These are phyloP conservation scores for Epinephelus fuscoguttatus DNA, from an alignment of 2,113 vertebrate species.

Conservation along the genomic window DNA sequence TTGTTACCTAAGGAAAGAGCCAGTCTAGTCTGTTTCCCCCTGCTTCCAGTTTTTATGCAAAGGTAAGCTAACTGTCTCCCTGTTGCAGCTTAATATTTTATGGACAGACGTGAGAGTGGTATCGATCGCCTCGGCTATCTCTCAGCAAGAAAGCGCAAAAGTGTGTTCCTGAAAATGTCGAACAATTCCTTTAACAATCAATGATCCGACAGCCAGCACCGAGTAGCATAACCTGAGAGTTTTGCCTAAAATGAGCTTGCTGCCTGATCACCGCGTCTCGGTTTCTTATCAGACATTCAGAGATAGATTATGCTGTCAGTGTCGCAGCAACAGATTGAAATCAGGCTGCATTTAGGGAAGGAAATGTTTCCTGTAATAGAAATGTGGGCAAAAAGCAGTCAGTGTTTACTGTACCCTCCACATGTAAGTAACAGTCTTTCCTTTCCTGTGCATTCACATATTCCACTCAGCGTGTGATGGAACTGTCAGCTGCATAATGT, in stretches of 20 bases:
- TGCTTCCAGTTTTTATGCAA: background rate
- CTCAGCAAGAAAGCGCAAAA: background rate
- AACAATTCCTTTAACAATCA: background rate
- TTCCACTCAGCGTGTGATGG: conserved; percentile 47
- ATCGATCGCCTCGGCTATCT: background rate
- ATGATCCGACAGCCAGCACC: background rate
- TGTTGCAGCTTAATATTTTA: background rate
- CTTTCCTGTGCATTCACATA: conserved; percentile 43
- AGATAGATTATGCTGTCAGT: background rate
- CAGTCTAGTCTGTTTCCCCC: background rate
- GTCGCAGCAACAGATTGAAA: background rate
- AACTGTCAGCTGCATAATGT: conserved; percentile 45
- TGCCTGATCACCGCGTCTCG: background rate
- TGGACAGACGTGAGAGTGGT: background rate
- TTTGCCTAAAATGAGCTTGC: background rate
- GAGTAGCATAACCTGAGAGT: background rate
- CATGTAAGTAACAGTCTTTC: conserved; percentile 24
- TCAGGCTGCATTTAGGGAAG: background rate
- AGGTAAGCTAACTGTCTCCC: background rate
- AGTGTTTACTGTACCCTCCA: conserved; percentile 20
- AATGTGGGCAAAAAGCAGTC: conserved; percentile 17
- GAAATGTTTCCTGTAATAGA: background rate
- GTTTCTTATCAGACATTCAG: background rate
- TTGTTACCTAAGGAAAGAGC: background rate
- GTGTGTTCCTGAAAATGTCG: background rate